Conservation (phyloP, 2,888 invertebrate species). For the Tipula helvola region DNA sequence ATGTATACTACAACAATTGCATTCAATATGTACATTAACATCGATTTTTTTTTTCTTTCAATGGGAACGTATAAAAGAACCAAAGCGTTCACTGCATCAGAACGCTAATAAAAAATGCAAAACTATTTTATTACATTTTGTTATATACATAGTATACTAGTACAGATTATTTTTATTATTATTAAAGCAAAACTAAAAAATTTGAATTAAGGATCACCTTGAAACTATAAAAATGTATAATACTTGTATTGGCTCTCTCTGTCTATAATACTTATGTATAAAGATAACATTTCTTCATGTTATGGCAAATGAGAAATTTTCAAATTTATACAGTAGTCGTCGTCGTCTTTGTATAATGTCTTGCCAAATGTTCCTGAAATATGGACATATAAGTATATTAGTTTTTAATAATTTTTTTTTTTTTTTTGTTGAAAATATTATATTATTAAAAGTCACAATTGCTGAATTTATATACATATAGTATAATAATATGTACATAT, state of each 20-base stretch:
- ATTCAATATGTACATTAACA: neutral
- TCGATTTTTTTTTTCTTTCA: neutral
- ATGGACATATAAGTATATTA: neutral
- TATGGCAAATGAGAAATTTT: neutral
- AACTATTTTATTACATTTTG: neutral
- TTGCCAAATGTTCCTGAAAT: neutral
- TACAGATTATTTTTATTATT: neutral
- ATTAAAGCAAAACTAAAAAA: neutral
- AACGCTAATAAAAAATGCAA: neutral
- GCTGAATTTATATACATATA: neutral
- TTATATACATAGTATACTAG: neutral
- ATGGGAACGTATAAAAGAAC: neutral
- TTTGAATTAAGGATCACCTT: neutral
- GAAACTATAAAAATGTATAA: neutral
- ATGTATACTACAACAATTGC: neutral
- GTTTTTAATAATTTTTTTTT: neutral
- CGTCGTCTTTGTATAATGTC: neutral
- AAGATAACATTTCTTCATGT: neutral
- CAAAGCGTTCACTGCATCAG: neutral
- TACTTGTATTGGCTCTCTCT: neutral
- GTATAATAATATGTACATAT: neutral
- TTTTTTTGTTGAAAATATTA: neutral
- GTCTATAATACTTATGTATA: neutral
- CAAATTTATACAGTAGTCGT: neutral
- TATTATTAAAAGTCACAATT: neutral